A percentile compares a stretch with the other conserved stretches of the same genome.
phyloP scores from a whole-genome alignment of 2,797 vertebrate species.

The Tachyglossus aculeatus region DNA sequence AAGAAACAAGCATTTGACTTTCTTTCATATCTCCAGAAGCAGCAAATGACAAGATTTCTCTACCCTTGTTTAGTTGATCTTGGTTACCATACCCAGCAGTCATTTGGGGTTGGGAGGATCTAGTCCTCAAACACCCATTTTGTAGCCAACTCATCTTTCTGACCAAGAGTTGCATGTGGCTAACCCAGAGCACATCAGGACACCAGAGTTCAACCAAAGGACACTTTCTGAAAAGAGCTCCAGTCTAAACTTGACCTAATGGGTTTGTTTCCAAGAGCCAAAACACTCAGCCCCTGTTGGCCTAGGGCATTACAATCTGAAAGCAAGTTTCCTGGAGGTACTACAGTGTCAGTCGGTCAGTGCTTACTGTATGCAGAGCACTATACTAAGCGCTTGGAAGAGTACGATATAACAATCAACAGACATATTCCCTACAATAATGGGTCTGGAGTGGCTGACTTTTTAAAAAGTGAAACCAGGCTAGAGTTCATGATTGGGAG shows the following conservation, averaged over 20 bases:
- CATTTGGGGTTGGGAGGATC: background rate
- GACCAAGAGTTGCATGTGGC: background rate
- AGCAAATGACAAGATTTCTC: constrained; percentile 4
- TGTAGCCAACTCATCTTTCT: background rate
- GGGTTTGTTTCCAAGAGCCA: too few relatives aligned
- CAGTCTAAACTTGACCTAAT: background rate
- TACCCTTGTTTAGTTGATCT: background rate
- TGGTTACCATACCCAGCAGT: background rate
- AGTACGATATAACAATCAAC: too few relatives aligned
- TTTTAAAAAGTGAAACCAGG: too few relatives aligned
- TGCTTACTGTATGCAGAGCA: too few relatives aligned
- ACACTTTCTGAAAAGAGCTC: background rate
- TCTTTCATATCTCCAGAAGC: background rate
- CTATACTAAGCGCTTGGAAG: too few relatives aligned
- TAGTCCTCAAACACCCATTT: background rate
- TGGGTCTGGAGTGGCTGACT: too few relatives aligned
- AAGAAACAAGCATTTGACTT: background rate
- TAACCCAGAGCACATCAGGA: background rate
- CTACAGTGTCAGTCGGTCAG: too few relatives aligned
- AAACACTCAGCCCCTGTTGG: too few relatives aligned
- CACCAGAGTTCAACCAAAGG: background rate
- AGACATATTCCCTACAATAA: too few relatives aligned
- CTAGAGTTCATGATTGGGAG: too few relatives aligned
- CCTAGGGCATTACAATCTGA: too few relatives aligned
- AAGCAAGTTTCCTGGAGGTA: too few relatives aligned